Evolutionary conservation across 2,113 vertebrate genomes (phyloP).

Genomic region (Myodes glareolus): DNA sequence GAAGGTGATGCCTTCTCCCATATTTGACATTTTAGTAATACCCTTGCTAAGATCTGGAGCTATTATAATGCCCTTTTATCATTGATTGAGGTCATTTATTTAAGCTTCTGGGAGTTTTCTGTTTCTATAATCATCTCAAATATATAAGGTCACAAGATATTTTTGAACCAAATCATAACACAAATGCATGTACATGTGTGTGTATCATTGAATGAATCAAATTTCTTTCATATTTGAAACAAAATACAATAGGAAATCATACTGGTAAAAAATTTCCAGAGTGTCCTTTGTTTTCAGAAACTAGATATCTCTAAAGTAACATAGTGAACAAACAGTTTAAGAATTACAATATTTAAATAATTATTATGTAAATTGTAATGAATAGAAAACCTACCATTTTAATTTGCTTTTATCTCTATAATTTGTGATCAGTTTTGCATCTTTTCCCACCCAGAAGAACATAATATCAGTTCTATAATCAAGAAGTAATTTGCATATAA

Average conservation of each 20-base stretch:
- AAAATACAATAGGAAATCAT: background rate
- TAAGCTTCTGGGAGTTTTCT: background rate
- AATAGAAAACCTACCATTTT: background rate
- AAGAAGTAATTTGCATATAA: background rate
- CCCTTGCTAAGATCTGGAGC: background rate
- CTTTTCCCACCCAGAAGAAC: background rate
- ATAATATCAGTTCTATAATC: background rate
- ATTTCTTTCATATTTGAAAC: background rate
- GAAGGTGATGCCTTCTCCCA: background rate
- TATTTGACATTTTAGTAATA: constrained; percentile 62
- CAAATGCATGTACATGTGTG: rapidly evolving
- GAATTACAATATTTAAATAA: background rate
- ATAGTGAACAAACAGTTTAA: background rate
- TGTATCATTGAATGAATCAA: background rate
- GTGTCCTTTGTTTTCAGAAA: background rate
- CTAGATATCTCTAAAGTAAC: background rate
- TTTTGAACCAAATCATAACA: background rate
- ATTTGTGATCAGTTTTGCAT: background rate
- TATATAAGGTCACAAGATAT: background rate
- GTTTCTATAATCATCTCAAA: background rate
- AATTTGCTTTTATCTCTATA: background rate
- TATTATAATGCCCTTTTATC: background rate
- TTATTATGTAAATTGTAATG: background rate
- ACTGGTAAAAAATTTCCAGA: background rate
- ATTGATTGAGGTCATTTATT: background rate